Evolutionary conservation across 1,140 invertebrate species (phyloP).

Genomic region (Euglossa dilemma): DNA sequence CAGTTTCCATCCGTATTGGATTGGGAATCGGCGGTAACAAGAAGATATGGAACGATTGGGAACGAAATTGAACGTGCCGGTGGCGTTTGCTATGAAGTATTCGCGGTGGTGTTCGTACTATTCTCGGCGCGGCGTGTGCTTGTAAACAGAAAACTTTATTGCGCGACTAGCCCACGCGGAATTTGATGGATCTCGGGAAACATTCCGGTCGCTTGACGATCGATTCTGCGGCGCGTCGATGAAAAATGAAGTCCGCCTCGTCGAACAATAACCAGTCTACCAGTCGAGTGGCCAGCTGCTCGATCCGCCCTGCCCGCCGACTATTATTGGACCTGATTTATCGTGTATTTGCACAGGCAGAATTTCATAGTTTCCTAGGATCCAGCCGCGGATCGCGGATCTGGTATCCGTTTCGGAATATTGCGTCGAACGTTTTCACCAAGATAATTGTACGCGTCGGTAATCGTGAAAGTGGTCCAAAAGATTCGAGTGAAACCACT

Average conservation of each 20-base stretch:
- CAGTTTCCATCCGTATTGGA: too few relatives aligned
- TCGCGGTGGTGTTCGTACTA: conserved; percentile 16
- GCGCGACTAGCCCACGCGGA: conserved; percentile 35
- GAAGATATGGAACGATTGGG: neutral
- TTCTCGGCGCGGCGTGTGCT: conserved; percentile 26
- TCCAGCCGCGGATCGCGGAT: neutral
- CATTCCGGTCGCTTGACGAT: conserved; percentile 40
- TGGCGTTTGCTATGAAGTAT: neutral
- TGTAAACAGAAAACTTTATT: conserved; percentile 51
- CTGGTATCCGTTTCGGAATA: conserved; percentile 14
- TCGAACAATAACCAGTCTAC: conserved; percentile 49
- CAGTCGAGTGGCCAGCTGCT: conserved; percentile 28
- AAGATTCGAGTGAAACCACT: neutral
- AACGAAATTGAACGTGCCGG: neutral
- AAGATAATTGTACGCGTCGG: neutral
- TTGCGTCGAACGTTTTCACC: neutral
- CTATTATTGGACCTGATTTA: conserved; percentile 61
- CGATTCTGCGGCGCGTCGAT: conserved; percentile 40
- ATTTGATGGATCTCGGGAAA: conserved; percentile 51
- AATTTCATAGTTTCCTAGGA: conserved; percentile 56
- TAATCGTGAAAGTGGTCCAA: neutral
- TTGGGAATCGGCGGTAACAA: neutral
- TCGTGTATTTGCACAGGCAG: conserved; percentile 45
- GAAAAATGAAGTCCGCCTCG: conserved; percentile 47
- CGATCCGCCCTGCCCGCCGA: neutral